Conservation (phyloP, 1,140 invertebrate genomes). For the Dolichoris vasculosae region DNA sequence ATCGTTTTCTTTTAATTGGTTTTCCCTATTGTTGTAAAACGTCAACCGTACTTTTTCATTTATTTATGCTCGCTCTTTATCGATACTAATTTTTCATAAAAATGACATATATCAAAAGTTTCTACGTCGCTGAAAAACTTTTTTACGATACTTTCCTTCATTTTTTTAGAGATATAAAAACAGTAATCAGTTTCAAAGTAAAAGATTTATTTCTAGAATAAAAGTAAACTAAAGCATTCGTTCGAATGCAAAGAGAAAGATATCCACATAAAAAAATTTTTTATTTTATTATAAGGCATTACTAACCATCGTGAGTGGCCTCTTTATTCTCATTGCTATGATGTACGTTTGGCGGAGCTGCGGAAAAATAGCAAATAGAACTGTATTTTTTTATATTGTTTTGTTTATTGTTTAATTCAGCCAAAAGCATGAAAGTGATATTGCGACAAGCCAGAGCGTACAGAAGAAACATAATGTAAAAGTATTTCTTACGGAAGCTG, state of each 20-base stretch:
- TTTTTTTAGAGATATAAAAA: background rate
- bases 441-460: background rate
- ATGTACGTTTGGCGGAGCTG: conserved; percentile 30
- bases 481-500: background rate
- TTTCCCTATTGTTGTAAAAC: background rate
- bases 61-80: background rate
- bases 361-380: conserved; percentile 13
- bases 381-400: conserved; percentile 37
- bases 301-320: conserved; percentile 42
- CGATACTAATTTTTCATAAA: background rate
- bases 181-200: background rate
- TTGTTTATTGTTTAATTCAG: background rate
- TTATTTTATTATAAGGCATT: conserved; percentile 5
- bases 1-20: background rate
- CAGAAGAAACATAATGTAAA: conserved; percentile 13
- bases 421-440: conserved; percentile 42
- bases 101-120: background rate
- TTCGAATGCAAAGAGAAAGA: background rate
- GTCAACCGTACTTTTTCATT: background rate
- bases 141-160: too few relatives aligned
- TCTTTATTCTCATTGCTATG: conserved; percentile 30
- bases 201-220: background rate
- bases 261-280: background rate
- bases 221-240: background rate
- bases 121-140: too few relatives aligned